Evolutionary conservation across 1,140 invertebrate species (phyloP).

Genomic region (Tachypleus tridentatus): DNA sequence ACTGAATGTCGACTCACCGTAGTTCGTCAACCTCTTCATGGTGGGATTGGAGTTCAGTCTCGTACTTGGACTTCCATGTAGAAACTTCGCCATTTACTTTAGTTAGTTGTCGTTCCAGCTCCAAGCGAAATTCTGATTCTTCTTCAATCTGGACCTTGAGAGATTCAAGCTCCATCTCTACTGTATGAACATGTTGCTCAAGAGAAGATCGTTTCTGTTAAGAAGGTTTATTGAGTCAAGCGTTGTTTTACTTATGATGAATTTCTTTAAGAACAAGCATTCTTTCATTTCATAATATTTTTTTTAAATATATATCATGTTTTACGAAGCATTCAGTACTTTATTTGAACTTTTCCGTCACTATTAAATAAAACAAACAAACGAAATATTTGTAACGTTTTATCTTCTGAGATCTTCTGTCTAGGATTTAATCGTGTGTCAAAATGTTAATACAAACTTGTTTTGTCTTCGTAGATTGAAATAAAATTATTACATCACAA

Average conservation of each 20-base stretch:
- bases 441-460: not conserved
- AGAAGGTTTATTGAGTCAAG: not conserved
- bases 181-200: conserved; percentile 72
- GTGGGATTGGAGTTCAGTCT: conserved; percentile 75
- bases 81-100: conserved; percentile 77
- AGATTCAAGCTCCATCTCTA: conserved; percentile 85
- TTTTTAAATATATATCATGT: no score
- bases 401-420: no score
- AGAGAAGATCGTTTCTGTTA: conserved; percentile 63
- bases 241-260: conserved; percentile 2
- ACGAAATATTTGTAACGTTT: no score
- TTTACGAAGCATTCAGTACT: no score
- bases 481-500: no score
- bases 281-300: not conserved
- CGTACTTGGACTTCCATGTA: conserved; percentile 84
- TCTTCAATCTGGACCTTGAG: conserved; percentile 86
- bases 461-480: no score
- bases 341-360: no score
- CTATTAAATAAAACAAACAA: no score
- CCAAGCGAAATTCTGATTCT: conserved; percentile 85
- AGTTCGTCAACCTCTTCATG: conserved; percentile 88
- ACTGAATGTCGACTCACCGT: conserved; percentile 38
- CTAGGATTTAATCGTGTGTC: not conserved
- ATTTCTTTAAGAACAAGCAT: not conserved
- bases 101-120: conserved; percentile 85